phyloP scores from a whole-genome alignment of 2,113 vertebrate genomes.

The Menura novaehollandiae region DNA sequence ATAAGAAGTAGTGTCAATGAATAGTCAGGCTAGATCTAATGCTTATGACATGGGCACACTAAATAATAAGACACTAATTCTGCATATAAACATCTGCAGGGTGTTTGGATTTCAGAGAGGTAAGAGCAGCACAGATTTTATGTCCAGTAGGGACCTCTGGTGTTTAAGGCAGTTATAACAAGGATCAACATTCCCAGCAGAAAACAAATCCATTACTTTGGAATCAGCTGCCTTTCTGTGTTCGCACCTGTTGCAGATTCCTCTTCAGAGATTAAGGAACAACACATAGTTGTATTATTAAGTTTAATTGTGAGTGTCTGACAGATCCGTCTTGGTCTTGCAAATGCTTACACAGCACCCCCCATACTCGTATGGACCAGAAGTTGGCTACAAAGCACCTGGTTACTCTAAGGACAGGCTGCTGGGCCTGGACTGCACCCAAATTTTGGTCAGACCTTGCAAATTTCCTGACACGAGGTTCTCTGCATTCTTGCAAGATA shows the following conservation, averaged over 20 bases:
- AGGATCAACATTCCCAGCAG: neutral
- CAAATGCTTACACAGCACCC: neutral
- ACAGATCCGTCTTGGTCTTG: neutral
- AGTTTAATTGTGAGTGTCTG: neutral
- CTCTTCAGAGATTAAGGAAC: neutral
- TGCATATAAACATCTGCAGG: neutral
- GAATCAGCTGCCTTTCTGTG: neutral
- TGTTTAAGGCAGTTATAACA: neutral
- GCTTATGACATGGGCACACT: neutral
- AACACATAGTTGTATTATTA: neutral
- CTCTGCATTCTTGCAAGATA: neutral
- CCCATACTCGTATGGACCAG: accelerated
- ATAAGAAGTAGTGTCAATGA: neutral
- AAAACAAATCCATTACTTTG: accelerated
- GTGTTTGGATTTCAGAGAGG: neutral
- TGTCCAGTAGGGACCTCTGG: neutral
- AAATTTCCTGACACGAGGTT: neutral
- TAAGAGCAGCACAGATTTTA: neutral
- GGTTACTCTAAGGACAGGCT: neutral
- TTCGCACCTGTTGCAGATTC: neutral
- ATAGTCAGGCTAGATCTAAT: neutral
- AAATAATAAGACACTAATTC: neutral
- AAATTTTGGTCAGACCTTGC: neutral
- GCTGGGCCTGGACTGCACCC: neutral
- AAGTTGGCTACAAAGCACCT: neutral